A percentile compares a stretch with the other conserved stretches of the same genome.
Conservation (phyloP, 2,888 invertebrate genomes). For the Polylopha cassiicola region DNA sequence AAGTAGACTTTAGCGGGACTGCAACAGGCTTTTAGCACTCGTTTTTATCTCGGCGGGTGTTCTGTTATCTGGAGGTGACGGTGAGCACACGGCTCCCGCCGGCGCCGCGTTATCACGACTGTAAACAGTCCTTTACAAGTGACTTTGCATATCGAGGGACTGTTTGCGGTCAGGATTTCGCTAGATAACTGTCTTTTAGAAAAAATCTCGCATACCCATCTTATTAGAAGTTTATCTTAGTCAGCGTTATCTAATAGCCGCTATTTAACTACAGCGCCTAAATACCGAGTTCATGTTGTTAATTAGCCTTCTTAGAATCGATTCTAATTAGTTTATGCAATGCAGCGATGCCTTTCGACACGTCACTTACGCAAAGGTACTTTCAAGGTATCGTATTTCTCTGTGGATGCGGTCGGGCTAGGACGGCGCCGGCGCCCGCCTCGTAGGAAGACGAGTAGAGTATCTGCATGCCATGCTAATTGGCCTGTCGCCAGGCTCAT, state of each 20-base stretch:
- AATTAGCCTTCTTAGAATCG: constrained; percentile 1
- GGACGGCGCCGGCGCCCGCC: constrained; percentile 28
- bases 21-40: constrained; percentile 70
- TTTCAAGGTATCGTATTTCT: constrained; percentile 44
- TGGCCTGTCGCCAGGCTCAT: constrained; percentile 70
- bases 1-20: constrained; percentile 56
- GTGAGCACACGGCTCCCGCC: constrained; percentile 55
- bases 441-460: constrained; percentile 42
- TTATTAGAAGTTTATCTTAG: too few species aligned
- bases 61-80: constrained; percentile 49
- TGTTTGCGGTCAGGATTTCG: constrained; percentile 66
- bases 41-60: constrained; percentile 46
- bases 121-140: constrained; percentile 69
- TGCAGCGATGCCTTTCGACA: constrained; percentile 24
- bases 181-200: constrained; percentile 47
- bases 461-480: constrained; percentile 59
- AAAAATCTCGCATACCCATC: constrained; percentile 8
- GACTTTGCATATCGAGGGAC: constrained; percentile 56
- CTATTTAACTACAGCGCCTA: too few species aligned
- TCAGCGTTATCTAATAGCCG: too few species aligned
- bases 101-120: constrained; percentile 71
- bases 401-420: constrained; percentile 40
- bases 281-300: too few species aligned
- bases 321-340: background rate
- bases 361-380: constrained; percentile 33